phyloP scores from a whole-genome alignment of 2,797 vertebrate species.

The Loris lydekkerianus region DNA sequence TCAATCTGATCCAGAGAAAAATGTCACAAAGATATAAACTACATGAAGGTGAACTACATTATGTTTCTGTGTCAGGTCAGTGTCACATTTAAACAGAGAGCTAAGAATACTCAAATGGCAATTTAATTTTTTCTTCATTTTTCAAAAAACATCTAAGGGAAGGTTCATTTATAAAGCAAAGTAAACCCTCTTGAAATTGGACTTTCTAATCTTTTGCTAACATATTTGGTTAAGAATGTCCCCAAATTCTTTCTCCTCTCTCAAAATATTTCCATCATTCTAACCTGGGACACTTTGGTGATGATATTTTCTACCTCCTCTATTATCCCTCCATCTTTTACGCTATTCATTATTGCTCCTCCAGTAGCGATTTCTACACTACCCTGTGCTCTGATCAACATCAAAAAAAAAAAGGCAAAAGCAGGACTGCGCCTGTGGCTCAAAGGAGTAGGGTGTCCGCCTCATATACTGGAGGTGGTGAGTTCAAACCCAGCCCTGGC shows the following conservation, averaged over 20 bases:
- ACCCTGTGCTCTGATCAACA: neutral
- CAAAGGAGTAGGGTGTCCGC: too few relatives aligned
- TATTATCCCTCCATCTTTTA: rapidly evolving
- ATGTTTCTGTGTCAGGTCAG: neutral
- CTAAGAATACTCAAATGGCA: neutral
- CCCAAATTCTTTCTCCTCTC: neutral
- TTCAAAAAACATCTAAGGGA: neutral
- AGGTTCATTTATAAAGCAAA: neutral
- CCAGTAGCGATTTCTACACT: neutral
- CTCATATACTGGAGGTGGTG: too few relatives aligned
- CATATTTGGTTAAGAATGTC: neutral
- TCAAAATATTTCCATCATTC: neutral
- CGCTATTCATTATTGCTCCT: neutral
- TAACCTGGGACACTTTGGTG: neutral
- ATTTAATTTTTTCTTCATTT: conserved; percentile 7
- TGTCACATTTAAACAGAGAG: conserved; percentile 1
- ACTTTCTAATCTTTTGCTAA: neutral
- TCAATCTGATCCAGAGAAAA: conserved; percentile 12
- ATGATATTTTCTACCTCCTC: neutral
- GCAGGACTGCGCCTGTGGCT: too few relatives aligned
- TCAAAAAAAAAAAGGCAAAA: neutral
- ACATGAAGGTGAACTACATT: neutral
- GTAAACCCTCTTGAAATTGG: neutral
- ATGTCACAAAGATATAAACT: neutral
- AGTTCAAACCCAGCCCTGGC: too few relatives aligned